phyloP scores from a whole-genome alignment of 2,888 invertebrate genomes.

The Molorchus minor region DNA sequence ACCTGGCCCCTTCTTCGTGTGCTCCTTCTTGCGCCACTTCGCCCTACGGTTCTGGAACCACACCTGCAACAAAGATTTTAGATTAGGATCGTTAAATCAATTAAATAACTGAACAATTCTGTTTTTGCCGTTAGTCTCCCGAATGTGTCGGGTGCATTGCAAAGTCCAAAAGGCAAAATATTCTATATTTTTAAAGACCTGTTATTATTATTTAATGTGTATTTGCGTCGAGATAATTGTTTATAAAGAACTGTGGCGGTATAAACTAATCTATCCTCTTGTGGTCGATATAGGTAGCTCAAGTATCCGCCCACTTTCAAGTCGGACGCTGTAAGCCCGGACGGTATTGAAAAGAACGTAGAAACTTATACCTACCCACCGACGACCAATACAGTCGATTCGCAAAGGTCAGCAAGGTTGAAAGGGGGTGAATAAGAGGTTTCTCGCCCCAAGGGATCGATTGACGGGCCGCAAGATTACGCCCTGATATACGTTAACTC shows the following conservation, averaged over 20 bases:
- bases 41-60: constrained; percentile 99
- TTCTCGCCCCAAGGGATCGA: constrained; percentile 40
- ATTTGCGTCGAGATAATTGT: too few species aligned
- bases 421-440: constrained; percentile 42
- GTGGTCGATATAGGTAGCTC: background rate
- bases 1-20: constrained; percentile 98
- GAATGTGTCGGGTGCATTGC: too few species aligned
- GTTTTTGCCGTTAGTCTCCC: too few species aligned
- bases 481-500: constrained; percentile 54
- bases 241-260: too few species aligned
- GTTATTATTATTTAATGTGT: too few species aligned
- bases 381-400: constrained; percentile 39
- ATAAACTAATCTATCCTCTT: too few species aligned
- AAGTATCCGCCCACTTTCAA: background rate
- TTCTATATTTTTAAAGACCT: too few species aligned
- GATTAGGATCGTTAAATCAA: background rate
- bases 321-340: background rate
- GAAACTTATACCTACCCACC: constrained; percentile 10
- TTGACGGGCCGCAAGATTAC: constrained; percentile 50
- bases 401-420: constrained; percentile 46
- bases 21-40: constrained; percentile 99
- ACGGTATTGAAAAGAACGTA: constrained; percentile 17
- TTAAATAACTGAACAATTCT: too few species aligned
- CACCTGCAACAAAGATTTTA: constrained; percentile 73
- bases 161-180: too few species aligned